Evolutionary conservation across 2,888 invertebrate species (phyloP), one percentile per base, ranked within the genome.

Genomic region (Synanthedon andrenaeformis): DNA sequence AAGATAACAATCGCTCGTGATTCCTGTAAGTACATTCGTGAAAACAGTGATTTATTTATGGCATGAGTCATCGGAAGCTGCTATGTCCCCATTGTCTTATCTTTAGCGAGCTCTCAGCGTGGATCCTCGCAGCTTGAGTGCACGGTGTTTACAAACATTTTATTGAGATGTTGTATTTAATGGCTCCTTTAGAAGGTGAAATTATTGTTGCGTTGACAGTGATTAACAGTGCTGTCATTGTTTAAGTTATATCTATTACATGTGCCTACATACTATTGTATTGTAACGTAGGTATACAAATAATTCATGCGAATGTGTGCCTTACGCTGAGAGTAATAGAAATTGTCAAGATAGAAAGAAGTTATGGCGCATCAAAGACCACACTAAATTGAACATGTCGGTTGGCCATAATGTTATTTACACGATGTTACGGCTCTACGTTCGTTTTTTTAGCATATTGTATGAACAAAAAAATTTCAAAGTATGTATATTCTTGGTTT

Each of bases 81-180:
- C 81, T 79, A 80, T 62, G 64, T 63, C 69, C 57, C 63, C 62
- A 79, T 87, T 85, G 83, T 85, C 79, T 85, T 78, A 75, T 62
- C 55, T 58, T 59, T 56, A 61, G 58, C 58, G 67, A 57, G 69
- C 64, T 68, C 69, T 64, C 66, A 62, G 65, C 62, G 63, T 62
- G 58, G 63, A 52, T 62, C 66, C 66, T 70, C 87, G 51, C 86
- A 78, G 86, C 76, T 82, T 85, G 86, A 80, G 59, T 60, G 77
- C 79, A 81, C 82, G 72, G 67, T 87, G 87, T 87, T 86, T 86
- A 85, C 86, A 84, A 87, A 87, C 83, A 87, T 75, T 86, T 86
- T 84, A 85, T 85, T 77, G 80, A 85, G 79, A 79, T 84, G 79
- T 80, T 83, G 71, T 80, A 64, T 79, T 77, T 79, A 79, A 86